Evolutionary conservation across 2,797 vertebrate species (phyloP).

Genomic region (Merluccius polli): DNA sequence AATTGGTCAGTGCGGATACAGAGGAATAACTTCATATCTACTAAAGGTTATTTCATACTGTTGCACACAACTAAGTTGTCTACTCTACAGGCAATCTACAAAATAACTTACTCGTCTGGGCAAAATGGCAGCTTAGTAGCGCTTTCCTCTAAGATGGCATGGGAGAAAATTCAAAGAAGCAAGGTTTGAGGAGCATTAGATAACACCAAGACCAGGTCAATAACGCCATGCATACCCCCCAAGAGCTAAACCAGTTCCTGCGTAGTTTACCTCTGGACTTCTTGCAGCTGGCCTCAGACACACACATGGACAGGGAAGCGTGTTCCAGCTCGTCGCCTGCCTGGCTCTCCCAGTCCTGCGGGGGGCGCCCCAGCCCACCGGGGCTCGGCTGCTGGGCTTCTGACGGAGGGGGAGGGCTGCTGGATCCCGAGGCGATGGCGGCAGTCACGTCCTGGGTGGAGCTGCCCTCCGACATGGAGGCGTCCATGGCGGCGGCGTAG

Average conservation of each 20-base stretch:
- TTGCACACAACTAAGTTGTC: constrained; percentile 6
- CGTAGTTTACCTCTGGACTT: constrained; percentile 83
- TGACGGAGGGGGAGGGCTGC: constrained; percentile 43
- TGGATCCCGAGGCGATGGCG: constrained; percentile 37
- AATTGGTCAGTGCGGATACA: neutral
- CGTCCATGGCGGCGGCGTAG: constrained; percentile 89
- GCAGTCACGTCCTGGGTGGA: constrained; percentile 49
- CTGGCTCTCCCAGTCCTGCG: constrained; percentile 71
- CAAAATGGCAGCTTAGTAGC: constrained; percentile 74
- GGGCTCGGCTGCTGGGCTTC: constrained; percentile 52
- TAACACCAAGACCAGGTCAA: constrained; percentile 40
- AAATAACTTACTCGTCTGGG: constrained; percentile 72
- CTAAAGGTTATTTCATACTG: neutral
- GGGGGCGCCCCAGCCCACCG: constrained; percentile 49
- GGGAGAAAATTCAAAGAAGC: constrained; percentile 58
- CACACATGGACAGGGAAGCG: constrained; percentile 82
- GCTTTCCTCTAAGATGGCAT: constrained; percentile 82
- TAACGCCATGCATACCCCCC: constrained; percentile 26
- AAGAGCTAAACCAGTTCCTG: neutral
- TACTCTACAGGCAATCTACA: constrained; percentile 48
- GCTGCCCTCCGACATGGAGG: constrained; percentile 67
- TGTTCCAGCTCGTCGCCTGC: constrained; percentile 76
- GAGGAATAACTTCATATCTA: neutral
- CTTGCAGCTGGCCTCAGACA: constrained; percentile 82
- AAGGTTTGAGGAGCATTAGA: constrained; percentile 42